Conservation (phyloP, 2,888 invertebrate species). For the Mythimna pallens region DNA sequence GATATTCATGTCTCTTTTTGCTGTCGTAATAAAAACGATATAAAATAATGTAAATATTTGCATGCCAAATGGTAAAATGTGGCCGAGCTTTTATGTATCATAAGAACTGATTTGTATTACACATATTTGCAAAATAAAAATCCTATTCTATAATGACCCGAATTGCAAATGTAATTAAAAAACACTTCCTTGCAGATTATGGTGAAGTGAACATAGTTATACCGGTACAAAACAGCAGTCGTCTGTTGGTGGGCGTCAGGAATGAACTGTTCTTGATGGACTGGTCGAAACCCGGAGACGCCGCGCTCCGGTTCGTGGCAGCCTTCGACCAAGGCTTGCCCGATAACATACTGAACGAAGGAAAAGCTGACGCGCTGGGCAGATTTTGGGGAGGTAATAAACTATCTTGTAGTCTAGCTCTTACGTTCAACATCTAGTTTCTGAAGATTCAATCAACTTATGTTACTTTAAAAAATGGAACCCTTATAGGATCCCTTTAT, state of each 20-base stretch:
- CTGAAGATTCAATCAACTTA: neutral
- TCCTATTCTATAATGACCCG: too few relatives aligned
- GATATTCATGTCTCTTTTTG: too few relatives aligned
- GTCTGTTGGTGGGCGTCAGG: constrained; percentile 77
- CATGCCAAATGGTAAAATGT: too few relatives aligned
- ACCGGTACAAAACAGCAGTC: constrained; percentile 75
- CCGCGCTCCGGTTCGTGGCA: constrained; percentile 61
- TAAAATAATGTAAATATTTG: too few relatives aligned
- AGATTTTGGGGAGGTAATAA: constrained; percentile 81
- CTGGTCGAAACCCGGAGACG: constrained; percentile 73
- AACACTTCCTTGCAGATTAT: constrained; percentile 66
- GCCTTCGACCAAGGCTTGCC: constrained; percentile 64
- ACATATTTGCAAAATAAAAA: too few relatives aligned
- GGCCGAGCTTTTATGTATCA: too few relatives aligned
- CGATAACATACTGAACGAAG: constrained; percentile 90
- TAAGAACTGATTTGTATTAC: too few relatives aligned
- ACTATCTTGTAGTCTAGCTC: neutral
- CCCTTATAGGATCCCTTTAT: too few relatives aligned
- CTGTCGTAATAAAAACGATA: too few relatives aligned
- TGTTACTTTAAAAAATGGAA: neutral
- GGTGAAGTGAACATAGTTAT: constrained; percentile 82
- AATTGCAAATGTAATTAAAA: neutral
- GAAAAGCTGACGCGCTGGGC: constrained; percentile 88
- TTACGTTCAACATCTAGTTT: neutral
- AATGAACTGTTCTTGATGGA: constrained; percentile 77